Evolutionary conservation across 1,140 invertebrate species (phyloP).

Genomic region (Drosophila funebris): DNA sequence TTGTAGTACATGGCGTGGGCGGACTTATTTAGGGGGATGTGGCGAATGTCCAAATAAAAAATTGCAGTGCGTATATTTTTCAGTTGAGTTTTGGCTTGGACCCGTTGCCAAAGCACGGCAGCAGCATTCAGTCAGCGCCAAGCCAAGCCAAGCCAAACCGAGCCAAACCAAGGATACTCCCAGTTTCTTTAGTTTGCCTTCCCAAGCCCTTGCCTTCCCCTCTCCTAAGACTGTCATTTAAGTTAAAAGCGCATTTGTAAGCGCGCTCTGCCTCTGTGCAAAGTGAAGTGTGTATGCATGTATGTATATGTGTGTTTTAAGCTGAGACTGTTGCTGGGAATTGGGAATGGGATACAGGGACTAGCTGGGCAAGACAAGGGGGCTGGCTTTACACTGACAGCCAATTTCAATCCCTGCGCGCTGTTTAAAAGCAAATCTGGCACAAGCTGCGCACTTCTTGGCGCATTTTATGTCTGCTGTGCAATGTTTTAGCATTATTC

Average conservation of each 20-base stretch:
- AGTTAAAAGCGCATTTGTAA: constrained; percentile 80
- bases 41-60: constrained; percentile 46
- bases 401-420: constrained; percentile 55
- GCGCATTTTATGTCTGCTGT: constrained; percentile 49
- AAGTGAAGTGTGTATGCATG: neutral
- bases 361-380: neutral
- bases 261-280: constrained; percentile 25
- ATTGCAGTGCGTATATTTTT: constrained; percentile 62
- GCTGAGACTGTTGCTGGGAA: constrained; percentile 23
- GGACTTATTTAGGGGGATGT: neutral
- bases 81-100: constrained; percentile 19
- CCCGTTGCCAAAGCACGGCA: neutral
- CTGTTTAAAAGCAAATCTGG: constrained; percentile 74
- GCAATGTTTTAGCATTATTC: constrained; percentile 65
- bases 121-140: neutral
- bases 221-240: constrained; percentile 65
- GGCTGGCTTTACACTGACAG: constrained; percentile 15
- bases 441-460: constrained; percentile 44
- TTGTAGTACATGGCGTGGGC: constrained; percentile 30
- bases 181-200: neutral
- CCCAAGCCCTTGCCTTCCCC: neutral
- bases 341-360: neutral
- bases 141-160: too few relatives aligned
- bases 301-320: neutral
- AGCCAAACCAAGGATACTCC: constrained; percentile 2